A percentile compares a stretch with the other conserved stretches of the same genome.
Evolutionary conservation across 2,888 invertebrate species (phyloP).

Genomic region (Halocaridina rubra): DNA sequence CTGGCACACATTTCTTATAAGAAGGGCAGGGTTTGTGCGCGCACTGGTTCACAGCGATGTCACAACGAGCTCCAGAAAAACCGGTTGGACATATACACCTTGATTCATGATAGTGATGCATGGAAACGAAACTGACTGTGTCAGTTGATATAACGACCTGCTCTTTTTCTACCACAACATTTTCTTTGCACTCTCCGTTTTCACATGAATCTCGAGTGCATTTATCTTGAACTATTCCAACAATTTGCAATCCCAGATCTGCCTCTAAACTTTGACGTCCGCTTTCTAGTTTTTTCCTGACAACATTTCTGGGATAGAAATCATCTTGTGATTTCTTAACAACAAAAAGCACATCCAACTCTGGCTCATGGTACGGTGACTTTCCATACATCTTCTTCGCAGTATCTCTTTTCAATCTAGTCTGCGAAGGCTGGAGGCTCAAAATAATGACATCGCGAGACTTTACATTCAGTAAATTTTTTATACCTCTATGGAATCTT

Average conservation of each 20-base stretch:
- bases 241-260: slow-evolving; percentile 76
- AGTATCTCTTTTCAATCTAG: slow-evolving; percentile 30
- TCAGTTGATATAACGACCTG: slow-evolving; percentile 79
- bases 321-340: slow-evolving; percentile 41
- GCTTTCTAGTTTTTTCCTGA: slow-evolving; percentile 71
- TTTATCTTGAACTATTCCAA: slow-evolving; percentile 77
- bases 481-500: slow-evolving; percentile 65
- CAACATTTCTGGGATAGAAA: slow-evolving; percentile 46
- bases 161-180: slow-evolving; percentile 74
- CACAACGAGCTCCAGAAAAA: slow-evolving; percentile 77
- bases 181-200: slow-evolving; percentile 79
- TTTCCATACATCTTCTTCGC: slow-evolving; percentile 37
- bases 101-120: slow-evolving; percentile 77
- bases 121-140: slow-evolving; percentile 82
- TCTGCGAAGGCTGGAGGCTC: slow-evolving; percentile 77
- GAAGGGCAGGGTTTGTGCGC: slow-evolving; percentile 80
- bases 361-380: not conserved
- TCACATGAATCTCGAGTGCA: slow-evolving; percentile 78
- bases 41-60: slow-evolving; percentile 81
- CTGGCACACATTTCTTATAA: slow-evolving; percentile 80
- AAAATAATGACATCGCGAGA: slow-evolving; percentile 86
- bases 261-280: slow-evolving; percentile 43
- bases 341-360: slow-evolving; percentile 57
- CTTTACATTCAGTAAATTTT: slow-evolving; percentile 80
- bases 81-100: slow-evolving; percentile 88